Conservation (phyloP, 2,797 vertebrate species). For the Melanotaenia boesemani region DNA sequence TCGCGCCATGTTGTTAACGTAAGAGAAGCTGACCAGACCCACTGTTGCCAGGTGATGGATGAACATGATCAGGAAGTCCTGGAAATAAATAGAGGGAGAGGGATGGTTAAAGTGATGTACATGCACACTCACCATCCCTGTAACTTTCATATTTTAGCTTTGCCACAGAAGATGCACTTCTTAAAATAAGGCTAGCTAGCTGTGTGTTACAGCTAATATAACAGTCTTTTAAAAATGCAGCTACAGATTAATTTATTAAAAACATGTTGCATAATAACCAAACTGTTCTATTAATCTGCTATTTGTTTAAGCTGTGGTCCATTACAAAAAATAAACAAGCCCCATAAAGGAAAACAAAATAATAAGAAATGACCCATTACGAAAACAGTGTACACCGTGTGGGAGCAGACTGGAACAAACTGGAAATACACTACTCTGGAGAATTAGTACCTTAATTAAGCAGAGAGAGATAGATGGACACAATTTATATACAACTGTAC, state of each 20-base stretch:
- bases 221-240: neutral
- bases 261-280: neutral
- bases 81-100: neutral
- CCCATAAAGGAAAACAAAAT: no score
- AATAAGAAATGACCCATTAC: no score
- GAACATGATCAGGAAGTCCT: constrained; percentile 96
- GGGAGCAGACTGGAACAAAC: neutral
- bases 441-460: neutral
- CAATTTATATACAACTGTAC: neutral
- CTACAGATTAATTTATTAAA: neutral
- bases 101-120: neutral
- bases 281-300: neutral
- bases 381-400: neutral
- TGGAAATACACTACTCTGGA: neutral
- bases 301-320: no score
- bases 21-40: constrained; percentile 90
- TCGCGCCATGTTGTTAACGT: constrained; percentile 93
- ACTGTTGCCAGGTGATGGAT: constrained; percentile 91
- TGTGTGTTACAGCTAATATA: neutral
- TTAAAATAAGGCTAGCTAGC: neutral
- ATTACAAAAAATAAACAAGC: no score
- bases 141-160: no score
- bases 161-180: neutral
- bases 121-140: neutral
- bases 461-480: neutral